Percentiles rank a stretch among this genome's conserved stretches.
These are phyloP conservation scores for Maccullochella peelii DNA, from an alignment of 2,113 vertebrate species.

Conservation along the genomic window DNA sequence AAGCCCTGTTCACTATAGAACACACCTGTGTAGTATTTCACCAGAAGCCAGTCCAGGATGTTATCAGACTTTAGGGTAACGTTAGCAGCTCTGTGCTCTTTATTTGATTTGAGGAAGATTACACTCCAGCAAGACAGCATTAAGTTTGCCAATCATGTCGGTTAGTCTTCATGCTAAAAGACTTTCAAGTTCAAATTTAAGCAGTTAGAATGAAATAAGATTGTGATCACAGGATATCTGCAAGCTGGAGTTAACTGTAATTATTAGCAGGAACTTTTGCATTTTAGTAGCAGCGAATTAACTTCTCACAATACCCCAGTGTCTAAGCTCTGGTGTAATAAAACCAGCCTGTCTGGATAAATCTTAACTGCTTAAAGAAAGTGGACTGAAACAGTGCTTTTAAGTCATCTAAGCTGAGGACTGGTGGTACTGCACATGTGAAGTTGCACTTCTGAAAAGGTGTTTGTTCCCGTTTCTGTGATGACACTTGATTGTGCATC, in stretches of 20 bases:
- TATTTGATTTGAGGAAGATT: background rate
- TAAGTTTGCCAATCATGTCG: background rate
- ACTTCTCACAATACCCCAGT: background rate
- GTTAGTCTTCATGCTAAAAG: background rate
- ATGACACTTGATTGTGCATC: background rate
- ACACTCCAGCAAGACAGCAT: background rate
- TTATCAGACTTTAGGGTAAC: background rate
- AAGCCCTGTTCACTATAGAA: too few species aligned
- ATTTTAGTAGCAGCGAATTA: slow-evolving; percentile 1
- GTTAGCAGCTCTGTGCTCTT: background rate
- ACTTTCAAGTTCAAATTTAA: background rate
- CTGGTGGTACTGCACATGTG: background rate
- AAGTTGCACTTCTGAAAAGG: slow-evolving; percentile 19
- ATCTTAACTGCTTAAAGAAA: slow-evolving; percentile 23
- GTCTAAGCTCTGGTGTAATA: slow-evolving; percentile 5
- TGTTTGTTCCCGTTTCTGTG: slow-evolving; percentile 9
- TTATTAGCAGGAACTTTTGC: slow-evolving; percentile 6
- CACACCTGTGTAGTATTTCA: background rate
- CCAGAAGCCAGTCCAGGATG: background rate
- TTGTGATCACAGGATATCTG: background rate
- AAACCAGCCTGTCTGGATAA: slow-evolving; percentile 20
- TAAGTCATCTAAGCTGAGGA: slow-evolving; percentile 4
- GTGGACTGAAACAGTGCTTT: slow-evolving; percentile 22
- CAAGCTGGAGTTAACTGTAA: background rate
- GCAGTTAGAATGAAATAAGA: background rate